These are phyloP conservation scores for Micropterix aruncella DNA, from an alignment of 2,888 invertebrate species.

Conservation along the genomic window DNA sequence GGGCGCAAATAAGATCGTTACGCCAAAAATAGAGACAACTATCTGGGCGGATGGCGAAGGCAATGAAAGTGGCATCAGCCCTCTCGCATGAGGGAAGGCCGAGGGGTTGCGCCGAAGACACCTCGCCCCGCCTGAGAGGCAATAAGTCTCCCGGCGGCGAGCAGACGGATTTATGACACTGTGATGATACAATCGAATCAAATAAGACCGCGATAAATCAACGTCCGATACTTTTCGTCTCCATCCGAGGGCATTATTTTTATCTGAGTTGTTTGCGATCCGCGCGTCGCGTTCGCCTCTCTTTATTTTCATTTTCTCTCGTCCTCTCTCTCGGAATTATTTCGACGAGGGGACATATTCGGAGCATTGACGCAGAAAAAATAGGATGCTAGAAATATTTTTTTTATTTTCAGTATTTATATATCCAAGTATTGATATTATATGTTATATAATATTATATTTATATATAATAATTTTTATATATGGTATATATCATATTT, in stretches of 20 bases:
- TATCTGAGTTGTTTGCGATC: background rate
- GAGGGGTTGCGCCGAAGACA: background rate
- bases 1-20: no score
- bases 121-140: background rate
- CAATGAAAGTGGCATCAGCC: background rate
- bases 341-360: background rate
- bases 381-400: background rate
- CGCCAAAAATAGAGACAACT: no score
- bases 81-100: background rate
- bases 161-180: slow-evolving; percentile 33
- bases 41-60: no score
- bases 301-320: no score
- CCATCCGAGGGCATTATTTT: background rate
- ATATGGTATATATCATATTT: no score
- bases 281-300: background rate
- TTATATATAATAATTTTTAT: no score
- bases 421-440: no score
- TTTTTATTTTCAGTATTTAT: background rate
- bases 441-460: no score
- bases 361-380: background rate
- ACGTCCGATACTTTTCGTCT: slow-evolving; percentile 21
- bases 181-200: slow-evolving; percentile 41
- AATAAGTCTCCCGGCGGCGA: slow-evolving; percentile 10
- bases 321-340: no score
- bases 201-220: slow-evolving; percentile 38